A percentile compares a stretch with the other conserved stretches of the same genome.
phyloP scores from a whole-genome alignment of 2,797 vertebrate genomes.

The Hydrolagus colliei region DNA sequence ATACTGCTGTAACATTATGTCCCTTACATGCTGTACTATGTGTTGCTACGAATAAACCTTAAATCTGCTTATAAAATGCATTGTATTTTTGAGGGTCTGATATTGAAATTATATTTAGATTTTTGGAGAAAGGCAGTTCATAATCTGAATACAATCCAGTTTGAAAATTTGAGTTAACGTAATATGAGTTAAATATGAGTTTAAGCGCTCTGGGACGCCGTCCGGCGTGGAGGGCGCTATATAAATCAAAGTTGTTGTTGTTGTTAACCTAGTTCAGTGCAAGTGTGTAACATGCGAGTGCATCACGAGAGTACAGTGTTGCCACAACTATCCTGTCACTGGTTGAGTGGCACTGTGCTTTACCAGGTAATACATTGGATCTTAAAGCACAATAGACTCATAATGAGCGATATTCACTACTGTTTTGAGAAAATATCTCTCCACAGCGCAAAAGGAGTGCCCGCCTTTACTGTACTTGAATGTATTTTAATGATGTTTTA shows the following conservation, averaged over 20 bases:
- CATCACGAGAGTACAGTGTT: background rate
- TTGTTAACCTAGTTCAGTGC: background rate
- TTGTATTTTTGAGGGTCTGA: background rate
- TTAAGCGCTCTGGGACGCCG: too few species aligned
- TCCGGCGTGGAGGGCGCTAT: too few species aligned
- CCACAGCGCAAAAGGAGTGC: too few species aligned
- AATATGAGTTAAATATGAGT: too few species aligned
- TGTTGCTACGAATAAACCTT: background rate
- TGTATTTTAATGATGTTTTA: background rate
- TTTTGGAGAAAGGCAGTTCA: background rate
- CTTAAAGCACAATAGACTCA: background rate
- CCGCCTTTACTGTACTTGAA: background rate
- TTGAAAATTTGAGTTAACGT: slow-evolving; percentile 2
- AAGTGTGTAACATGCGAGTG: background rate
- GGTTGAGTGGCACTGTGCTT: background rate
- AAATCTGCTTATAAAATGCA: background rate
- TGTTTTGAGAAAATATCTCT: background rate
- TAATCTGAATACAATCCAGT: background rate
- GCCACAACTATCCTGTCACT: background rate
- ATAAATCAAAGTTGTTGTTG: too few species aligned
- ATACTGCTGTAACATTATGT: background rate
- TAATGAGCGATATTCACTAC: background rate
- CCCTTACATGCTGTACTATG: background rate
- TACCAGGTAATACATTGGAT: background rate
- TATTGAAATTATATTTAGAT: background rate